Base-by-base conservation (phyloP, 1,140 invertebrate genomes). In the Scaptomyza montana region DNA sequence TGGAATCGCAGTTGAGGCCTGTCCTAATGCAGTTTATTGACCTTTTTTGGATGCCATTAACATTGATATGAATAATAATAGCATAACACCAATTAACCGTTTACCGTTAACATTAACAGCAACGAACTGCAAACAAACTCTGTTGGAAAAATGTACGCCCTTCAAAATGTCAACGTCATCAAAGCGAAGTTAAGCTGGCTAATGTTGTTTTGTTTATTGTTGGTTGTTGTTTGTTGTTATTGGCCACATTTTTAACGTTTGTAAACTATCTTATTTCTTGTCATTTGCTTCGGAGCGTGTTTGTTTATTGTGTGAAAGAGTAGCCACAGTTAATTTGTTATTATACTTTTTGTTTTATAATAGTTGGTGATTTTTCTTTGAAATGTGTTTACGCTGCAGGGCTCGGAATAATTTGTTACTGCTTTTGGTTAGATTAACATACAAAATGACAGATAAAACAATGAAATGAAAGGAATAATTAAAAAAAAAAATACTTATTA, bases 331-430 rank as follows among this genome's bases (percentile, higher is more conserved):
- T 80, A 85, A 85, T 85, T 86, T 85, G 80, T 85, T 85, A 68
- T 77, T 85, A 80, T 80, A 36, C 16, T 16, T 16, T 86, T 85
- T 70, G 73, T 80, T 73, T 80, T 85, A 70, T 68, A 80, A 80
- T 85, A 77, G 61, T 68, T 74, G 77, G 80, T 80, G 77, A 85
- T 85, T 80, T 77, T 69, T 47, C 80, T 85, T 77, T 69, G 43
- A 19, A 78, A 80, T 78, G 55, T 46, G 49, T 36, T 13, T 43
- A 9, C 12, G 51, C 66, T 41, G 41, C 43, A 36, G 61, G 60
- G 45, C 64, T 36, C 10, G 60, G 49, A 54, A 69, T 67, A 73
- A 77, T 85, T 73, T 79, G 70, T 84, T 62, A 70, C 51, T 59
- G 13, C 59, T 70, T 39, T 64, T 56, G 41, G 28, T 47, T 21